phyloP scores from a whole-genome alignment of 1,140 invertebrate genomes.

The Bombus polaris region DNA sequence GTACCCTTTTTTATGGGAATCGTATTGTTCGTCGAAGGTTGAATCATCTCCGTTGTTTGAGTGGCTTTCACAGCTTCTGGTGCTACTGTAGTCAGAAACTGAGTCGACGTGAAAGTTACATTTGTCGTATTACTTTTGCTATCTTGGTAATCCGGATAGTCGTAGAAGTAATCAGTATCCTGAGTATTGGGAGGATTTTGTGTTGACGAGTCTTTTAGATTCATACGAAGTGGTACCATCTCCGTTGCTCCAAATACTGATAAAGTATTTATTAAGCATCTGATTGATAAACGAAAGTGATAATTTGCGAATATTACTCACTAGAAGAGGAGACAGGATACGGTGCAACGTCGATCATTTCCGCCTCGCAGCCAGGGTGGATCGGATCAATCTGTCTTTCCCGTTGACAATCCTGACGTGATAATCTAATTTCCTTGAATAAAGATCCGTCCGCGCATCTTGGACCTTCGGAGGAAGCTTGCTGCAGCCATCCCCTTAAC shows the following conservation, averaged over 20 bases:
- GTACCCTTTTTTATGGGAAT: constrained; percentile 64
- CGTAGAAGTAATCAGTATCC: constrained; percentile 91
- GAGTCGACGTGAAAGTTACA: background rate
- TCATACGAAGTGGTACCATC: constrained; percentile 70
- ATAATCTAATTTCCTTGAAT: constrained; percentile 87
- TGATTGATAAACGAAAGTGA: background rate
- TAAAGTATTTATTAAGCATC: constrained; percentile 24
- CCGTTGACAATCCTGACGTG: constrained; percentile 86
- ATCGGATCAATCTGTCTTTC: constrained; percentile 83
- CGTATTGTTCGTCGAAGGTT: constrained; percentile 52
- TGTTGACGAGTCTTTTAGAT: constrained; percentile 76
- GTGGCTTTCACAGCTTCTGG: constrained; percentile 33
- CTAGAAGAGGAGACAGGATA: constrained; percentile 73
- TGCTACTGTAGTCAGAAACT: constrained; percentile 13
- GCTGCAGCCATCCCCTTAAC: constrained; percentile 91
- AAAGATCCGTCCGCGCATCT: constrained; percentile 89
- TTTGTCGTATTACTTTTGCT: constrained; percentile 78
- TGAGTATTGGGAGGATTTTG: constrained; percentile 84
- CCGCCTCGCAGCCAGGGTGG: constrained; percentile 86
- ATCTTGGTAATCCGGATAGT: constrained; percentile 88
- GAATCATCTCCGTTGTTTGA: constrained; percentile 34
- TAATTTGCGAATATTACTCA: constrained; percentile 52
- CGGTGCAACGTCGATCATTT: constrained; percentile 82
- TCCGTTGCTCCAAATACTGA: constrained; percentile 61
- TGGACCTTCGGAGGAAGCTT: constrained; percentile 87